Conservation (phyloP, 2,113 vertebrate species). For the Scartelaos histophorus region DNA sequence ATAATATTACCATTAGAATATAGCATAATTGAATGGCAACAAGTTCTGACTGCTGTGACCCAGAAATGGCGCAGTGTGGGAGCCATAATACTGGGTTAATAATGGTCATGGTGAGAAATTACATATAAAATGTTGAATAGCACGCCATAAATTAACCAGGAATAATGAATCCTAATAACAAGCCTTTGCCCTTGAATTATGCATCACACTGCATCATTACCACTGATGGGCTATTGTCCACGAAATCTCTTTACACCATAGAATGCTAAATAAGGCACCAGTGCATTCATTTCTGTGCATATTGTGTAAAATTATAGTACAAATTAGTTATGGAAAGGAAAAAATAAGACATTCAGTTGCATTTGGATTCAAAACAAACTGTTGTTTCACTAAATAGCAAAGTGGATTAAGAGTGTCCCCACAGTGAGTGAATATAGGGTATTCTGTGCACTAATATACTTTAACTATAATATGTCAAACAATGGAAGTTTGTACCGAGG, state of each 20-base stretch:
- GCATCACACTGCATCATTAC: slow-evolving; percentile 43
- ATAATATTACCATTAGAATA: neutral
- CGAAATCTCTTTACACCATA: slow-evolving; percentile 28
- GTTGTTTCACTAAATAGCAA: slow-evolving; percentile 28
- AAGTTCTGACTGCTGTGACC: slow-evolving; percentile 37
- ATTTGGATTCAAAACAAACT: slow-evolving; percentile 24
- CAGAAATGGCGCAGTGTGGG: slow-evolving; percentile 20
- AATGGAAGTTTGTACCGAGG: slow-evolving; percentile 22
- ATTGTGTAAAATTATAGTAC: slow-evolving; percentile 30
- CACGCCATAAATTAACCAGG: slow-evolving; percentile 42
- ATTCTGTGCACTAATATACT: slow-evolving; percentile 39
- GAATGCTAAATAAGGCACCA: slow-evolving; percentile 29
- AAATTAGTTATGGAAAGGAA: slow-evolving; percentile 23
- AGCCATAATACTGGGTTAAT: slow-evolving; percentile 49
- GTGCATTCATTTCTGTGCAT: slow-evolving; percentile 34
- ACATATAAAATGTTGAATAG: slow-evolving; percentile 44
- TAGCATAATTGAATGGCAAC: slow-evolving; percentile 17
- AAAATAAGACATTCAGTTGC: slow-evolving; percentile 31
- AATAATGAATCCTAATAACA: slow-evolving; percentile 58
- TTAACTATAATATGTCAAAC: slow-evolving; percentile 37
- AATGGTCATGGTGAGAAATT: slow-evolving; percentile 39
- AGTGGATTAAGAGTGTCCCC: slow-evolving; percentile 33
- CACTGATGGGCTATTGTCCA: slow-evolving; percentile 29
- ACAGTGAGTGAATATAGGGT: slow-evolving; percentile 32
- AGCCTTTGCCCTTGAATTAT: slow-evolving; percentile 59